A percentile compares a stretch with the other conserved stretches of the same genome.
Conservation (phyloP, 2,888 invertebrate genomes). For the Heteropelma amictum region DNA sequence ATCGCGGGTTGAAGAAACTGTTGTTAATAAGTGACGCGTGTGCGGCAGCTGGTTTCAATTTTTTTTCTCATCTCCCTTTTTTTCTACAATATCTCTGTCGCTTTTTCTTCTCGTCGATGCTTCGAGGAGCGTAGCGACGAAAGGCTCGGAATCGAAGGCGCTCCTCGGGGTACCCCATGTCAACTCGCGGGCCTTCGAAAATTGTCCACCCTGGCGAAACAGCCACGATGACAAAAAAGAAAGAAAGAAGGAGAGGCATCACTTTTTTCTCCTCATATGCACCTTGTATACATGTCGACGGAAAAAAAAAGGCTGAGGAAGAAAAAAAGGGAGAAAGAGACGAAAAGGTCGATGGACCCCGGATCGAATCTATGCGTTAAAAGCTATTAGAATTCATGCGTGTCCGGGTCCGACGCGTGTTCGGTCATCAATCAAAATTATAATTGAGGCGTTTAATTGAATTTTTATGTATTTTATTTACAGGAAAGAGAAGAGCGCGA, state of each 20-base stretch:
- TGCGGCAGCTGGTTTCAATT: conserved; percentile 74
- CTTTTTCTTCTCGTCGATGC: conserved; percentile 9
- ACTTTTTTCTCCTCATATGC: conserved; percentile 37
- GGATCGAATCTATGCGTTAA: conserved; percentile 33
- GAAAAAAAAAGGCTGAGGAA: not conserved
- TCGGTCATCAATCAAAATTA: conserved; percentile 45
- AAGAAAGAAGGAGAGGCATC: conserved; percentile 28
- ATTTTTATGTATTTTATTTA: conserved; percentile 13
- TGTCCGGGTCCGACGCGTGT: not conserved
- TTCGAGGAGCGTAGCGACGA: conserved; percentile 63
- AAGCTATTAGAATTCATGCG: conserved; percentile 29
- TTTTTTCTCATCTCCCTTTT: conserved; percentile 61
- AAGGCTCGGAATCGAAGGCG: conserved; percentile 60
- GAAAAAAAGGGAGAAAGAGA: conserved; percentile 34
- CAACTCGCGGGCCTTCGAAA: conserved; percentile 38
- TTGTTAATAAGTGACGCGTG: conserved; percentile 75
- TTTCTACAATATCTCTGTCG: not conserved
- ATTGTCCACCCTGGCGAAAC: conserved; percentile 40
- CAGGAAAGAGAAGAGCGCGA: not conserved
- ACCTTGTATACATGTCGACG: conserved; percentile 27
- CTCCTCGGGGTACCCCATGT: conserved; percentile 32
- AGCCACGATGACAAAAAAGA: not conserved
- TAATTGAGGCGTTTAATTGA: conserved; percentile 47
- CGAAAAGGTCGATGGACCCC: conserved; percentile 47
- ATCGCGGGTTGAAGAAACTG: conserved; percentile 66